These are phyloP conservation scores for Sandelia bainsii DNA, from an alignment of 2,797 vertebrate genomes.

Conservation along the genomic window DNA sequence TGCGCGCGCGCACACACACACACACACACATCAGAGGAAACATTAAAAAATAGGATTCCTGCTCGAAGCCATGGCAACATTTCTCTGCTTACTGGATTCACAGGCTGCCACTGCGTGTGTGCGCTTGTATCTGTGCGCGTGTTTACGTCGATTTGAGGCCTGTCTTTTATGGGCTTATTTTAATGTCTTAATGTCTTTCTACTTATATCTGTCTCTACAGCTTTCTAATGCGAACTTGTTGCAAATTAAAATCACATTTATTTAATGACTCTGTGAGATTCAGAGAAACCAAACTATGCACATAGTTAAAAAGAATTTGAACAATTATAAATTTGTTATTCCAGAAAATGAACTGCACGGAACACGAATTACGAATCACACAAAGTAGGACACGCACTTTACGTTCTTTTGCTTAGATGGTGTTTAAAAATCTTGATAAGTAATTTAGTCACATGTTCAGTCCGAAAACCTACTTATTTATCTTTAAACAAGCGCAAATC, in stretches of 20 bases:
- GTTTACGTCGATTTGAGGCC: constrained; percentile 28
- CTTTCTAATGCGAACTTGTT: constrained; percentile 21
- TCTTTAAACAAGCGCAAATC: constrained; percentile 33
- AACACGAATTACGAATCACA: constrained; percentile 30
- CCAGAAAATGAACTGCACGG: constrained; percentile 32
- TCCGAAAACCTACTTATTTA: constrained; percentile 17
- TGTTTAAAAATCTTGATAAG: constrained; percentile 12
- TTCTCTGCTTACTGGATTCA: constrained; percentile 67
- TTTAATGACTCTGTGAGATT: constrained; percentile 10
- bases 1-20: constrained; percentile 75
- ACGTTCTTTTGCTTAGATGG: constrained; percentile 17
- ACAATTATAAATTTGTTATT: constrained; percentile 24
- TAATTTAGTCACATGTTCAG: constrained; percentile 27
- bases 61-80: constrained; percentile 83
- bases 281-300: constrained; percentile 15
- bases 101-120: constrained; percentile 43
- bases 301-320: background rate
- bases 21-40: constrained; percentile 82
- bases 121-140: constrained; percentile 3
- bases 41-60: constrained; percentile 88
- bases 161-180: constrained; percentile 29
- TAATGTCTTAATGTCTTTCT: constrained; percentile 7
- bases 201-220: background rate
- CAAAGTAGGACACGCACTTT: background rate
- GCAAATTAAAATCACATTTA: constrained; percentile 17